Evolutionary conservation across 2,888 invertebrate species (phyloP).

Genomic region (Ethmia dodecea): DNA sequence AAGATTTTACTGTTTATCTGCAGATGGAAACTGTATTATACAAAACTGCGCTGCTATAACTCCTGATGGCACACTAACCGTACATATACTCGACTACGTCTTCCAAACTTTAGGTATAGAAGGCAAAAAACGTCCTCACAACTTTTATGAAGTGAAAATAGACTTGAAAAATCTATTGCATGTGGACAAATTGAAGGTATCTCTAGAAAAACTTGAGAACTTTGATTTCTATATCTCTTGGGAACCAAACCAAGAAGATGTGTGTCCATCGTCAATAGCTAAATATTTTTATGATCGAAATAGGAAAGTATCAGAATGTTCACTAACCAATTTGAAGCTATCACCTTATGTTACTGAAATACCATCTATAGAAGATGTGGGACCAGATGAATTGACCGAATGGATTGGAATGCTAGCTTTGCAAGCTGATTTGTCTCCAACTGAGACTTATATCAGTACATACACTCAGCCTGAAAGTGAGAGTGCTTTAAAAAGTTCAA

Average conservation of each 20-base stretch:
- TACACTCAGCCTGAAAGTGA: slow-evolving; percentile 50
- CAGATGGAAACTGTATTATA: slow-evolving; percentile 46
- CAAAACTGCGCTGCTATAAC: slow-evolving; percentile 55
- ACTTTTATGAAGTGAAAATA: slow-evolving; percentile 50
- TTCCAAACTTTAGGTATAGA: slow-evolving; percentile 63
- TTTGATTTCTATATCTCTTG: slow-evolving; percentile 50
- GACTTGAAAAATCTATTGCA: slow-evolving; percentile 39
- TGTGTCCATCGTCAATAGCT: slow-evolving; percentile 64
- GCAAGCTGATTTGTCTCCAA: slow-evolving; percentile 35
- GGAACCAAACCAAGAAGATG: slow-evolving; percentile 45
- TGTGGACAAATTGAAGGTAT: slow-evolving; percentile 30
- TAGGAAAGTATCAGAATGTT: slow-evolving; percentile 33
- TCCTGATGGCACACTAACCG: slow-evolving; percentile 48
- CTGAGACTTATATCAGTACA: slow-evolving; percentile 50
- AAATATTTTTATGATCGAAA: slow-evolving; percentile 54
- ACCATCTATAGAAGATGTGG: slow-evolving; percentile 45
- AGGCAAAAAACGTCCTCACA: slow-evolving; percentile 47
- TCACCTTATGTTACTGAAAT: slow-evolving; percentile 42
- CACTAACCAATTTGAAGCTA: slow-evolving; percentile 28
- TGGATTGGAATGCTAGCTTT: slow-evolving; percentile 61
- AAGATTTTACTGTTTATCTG: slow-evolving; percentile 44
- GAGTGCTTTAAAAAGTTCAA: slow-evolving; percentile 38
- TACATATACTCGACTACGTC: slow-evolving; percentile 47
- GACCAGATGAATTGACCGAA: slow-evolving; percentile 54
- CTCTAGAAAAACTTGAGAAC: slow-evolving; percentile 39